phyloP scores from a whole-genome alignment of 2,113 vertebrate species.

The Hippoglossus stenolepis region DNA sequence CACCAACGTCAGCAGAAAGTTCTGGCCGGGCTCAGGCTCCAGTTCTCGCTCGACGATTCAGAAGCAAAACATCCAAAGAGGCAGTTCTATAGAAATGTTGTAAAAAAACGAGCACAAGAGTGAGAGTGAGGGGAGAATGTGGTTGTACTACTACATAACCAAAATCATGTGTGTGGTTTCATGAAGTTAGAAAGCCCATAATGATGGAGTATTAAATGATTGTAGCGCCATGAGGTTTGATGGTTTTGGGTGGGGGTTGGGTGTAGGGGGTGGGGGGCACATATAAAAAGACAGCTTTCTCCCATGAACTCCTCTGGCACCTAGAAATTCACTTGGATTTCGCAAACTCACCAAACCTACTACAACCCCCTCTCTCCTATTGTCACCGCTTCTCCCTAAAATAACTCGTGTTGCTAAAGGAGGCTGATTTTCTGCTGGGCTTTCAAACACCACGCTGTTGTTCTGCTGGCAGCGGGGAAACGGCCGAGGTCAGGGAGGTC shows the following conservation, averaged over 20 bases:
- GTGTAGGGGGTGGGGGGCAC: background rate
- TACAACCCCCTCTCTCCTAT: conserved; percentile 48
- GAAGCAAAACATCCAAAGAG: conserved; percentile 56
- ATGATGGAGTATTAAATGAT: conserved; percentile 78
- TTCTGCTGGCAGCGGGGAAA: conserved; percentile 50
- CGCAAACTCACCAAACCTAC: conserved; percentile 58
- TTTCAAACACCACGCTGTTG: conserved; percentile 61
- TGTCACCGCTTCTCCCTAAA: conserved; percentile 67
- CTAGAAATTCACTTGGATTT: conserved; percentile 61
- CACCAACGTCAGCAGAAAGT: background rate
- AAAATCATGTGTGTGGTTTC: conserved; percentile 79
- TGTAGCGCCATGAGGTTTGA: conserved; percentile 74
- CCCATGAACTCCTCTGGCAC: conserved; percentile 75
- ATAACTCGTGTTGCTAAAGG: conserved; percentile 60
- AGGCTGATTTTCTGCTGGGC: conserved; percentile 57
- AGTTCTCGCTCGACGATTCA: background rate
- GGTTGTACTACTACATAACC: conserved; percentile 69
- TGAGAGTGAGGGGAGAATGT: conserved; percentile 30
- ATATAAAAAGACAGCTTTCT: conserved; percentile 64
- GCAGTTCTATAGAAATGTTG: conserved; percentile 13
- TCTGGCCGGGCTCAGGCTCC: background rate
- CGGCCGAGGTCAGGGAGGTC: conserved; percentile 53
- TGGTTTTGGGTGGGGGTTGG: conserved; percentile 39
- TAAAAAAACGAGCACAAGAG: background rate
- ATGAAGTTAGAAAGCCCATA: conserved; percentile 73